Evolutionary conservation across 2,797 vertebrate species (phyloP), one percentile per base, ranked within the genome.

Genomic region (Distichodus sexfasciatus): DNA sequence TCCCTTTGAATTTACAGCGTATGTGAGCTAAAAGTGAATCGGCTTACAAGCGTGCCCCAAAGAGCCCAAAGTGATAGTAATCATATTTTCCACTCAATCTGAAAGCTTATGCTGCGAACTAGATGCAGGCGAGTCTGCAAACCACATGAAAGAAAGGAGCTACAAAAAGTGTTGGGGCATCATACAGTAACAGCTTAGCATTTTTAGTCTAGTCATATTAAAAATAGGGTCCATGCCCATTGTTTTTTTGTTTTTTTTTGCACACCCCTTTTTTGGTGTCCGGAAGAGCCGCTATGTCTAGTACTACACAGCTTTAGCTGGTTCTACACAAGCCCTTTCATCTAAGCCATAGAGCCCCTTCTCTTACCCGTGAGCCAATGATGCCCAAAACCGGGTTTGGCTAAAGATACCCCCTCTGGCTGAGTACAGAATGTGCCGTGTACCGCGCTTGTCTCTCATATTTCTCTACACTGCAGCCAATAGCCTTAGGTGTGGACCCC

Each of bases 81-180:
- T 76, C 58, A 62, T 66, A 67, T 76, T 62, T 55, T 72, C 47
- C 71, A 72, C 55, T 72, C 55, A 66, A 72, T 72, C 55, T 72
- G 61, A 47, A 72, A 72, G 48, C 54, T 64, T 72, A 63, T 69
- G 55, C 51, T 51, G 46, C 53, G 62, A 67, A 66, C 53, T 53
- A 23, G 6, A 11, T 31, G 31, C 21, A 28, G 12, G 62, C 60
- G 55, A 28, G 38, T 44, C 51, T 48, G 48, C 15, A 17, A 68
- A 60, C 53, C 53, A 67, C 66, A 74, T 64, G 59, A 40, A 54
- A 60, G n/a, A 21, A 40, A 53, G 29, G n/a, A 64, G 70, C 65
- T 61, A 60, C 29, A 57, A 59, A 67, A 76, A 59, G 53, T 8
- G 53, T 69, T 26, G 43, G 19, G 38, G 46, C 29, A 26, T 46